Evolutionary conservation across 2,888 invertebrate genomes (phyloP), one percentile per base, ranked within the genome.

Genomic region (Tridacna gigas): DNA sequence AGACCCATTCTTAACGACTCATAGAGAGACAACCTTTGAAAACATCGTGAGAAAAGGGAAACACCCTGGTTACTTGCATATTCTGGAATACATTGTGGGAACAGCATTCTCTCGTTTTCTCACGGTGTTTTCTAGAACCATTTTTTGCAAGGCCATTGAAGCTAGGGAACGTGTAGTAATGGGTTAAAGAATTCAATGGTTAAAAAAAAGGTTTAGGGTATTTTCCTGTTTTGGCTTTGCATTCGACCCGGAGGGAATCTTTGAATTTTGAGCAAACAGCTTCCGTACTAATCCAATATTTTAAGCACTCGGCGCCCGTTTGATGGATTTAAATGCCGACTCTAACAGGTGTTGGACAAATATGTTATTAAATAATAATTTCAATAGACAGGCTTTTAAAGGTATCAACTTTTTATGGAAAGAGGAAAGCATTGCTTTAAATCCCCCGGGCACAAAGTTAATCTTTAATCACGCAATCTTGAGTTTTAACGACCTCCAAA

Each of bases 341-440:
- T 18, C 51, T 45, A 77, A 79, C 81, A 84, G 84, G 84, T 84
- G 84, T 73, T 74, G 69, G 45, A 45, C 73, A 81, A 81, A 81
- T 75, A 82, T 28, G 79, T 82, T 79, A 78, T 79, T 82, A 67
- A 79, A 47, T 56, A 79, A 28, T 56, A 60, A 79, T 76, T 79
- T 76, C 67, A 77, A 74, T 74, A 74, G 51, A n/a, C 45, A n/a
- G 63, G 79, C 79, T 78, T 77, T 37, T 74, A 79, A 73, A 84
- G 48, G 61, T 82, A 81, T 81, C 81, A 75, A 82, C 77, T 78
- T 51, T 73, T 51, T 71, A 47, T n/a, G 25, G n/a, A 37, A 51
- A 47, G 47, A 71, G 47, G 71, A 37, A 69, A 71, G 51, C 71
- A 71, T 71, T 26, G 51, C 71, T 51, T 71, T 15, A 51, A 71